phyloP scores from a whole-genome alignment of 2,888 invertebrate genomes.

The Laothoe populi region DNA sequence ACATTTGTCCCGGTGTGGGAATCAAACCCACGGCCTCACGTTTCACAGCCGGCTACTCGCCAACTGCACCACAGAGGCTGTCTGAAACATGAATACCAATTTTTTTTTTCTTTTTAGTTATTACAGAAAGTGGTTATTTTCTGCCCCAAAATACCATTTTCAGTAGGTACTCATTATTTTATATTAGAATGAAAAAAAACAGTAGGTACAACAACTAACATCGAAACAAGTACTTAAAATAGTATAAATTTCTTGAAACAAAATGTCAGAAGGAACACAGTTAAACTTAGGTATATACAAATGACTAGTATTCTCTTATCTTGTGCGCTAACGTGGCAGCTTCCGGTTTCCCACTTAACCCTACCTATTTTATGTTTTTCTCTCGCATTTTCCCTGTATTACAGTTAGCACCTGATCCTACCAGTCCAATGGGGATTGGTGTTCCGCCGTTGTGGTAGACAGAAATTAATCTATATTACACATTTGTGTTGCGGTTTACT shows the following conservation, averaged over 20 bases:
- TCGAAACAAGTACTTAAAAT: too few species aligned
- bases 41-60: too few species aligned
- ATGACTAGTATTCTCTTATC: slow-evolving; percentile 20
- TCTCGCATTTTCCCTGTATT: slow-evolving; percentile 24
- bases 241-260: neutral
- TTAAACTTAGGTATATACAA: slow-evolving; percentile 16
- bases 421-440: slow-evolving; percentile 14
- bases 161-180: too few species aligned
- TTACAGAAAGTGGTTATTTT: too few species aligned
- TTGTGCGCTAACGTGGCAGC: slow-evolving; percentile 16
- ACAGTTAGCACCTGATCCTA: slow-evolving; percentile 24
- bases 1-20: too few species aligned
- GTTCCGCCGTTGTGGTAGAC: slow-evolving; percentile 14
- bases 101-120: too few species aligned
- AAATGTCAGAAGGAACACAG: neutral
- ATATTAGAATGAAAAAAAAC: neutral
- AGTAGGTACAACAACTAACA: neutral
- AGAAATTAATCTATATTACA: slow-evolving; percentile 17
- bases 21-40: too few species aligned
- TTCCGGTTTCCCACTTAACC: slow-evolving; percentile 16
- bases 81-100: too few species aligned
- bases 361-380: slow-evolving; percentile 20
- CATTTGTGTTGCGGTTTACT: neutral
- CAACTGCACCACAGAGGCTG: too few species aligned
- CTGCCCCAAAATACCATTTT: too few species aligned